A percentile compares a stretch with the other conserved stretches of the same genome.
Evolutionary conservation across 2,888 invertebrate species (phyloP).

Genomic region (Drosophila histrio): DNA sequence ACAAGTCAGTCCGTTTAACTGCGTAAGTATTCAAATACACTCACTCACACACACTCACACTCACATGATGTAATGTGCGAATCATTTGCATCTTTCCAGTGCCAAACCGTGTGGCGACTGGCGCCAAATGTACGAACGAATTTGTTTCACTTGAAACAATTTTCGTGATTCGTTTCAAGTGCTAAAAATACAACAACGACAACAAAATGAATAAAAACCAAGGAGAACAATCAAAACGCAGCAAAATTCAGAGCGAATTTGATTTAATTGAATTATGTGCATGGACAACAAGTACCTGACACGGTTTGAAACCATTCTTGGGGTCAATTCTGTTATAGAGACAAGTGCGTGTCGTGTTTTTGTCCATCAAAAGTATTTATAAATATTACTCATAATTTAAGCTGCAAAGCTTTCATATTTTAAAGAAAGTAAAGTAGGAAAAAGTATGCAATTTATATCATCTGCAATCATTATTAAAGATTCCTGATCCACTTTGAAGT

Average conservation of each 20-base stretch:
- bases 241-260: conserved; percentile 43
- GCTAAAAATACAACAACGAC: conserved; percentile 48
- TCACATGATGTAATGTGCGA: conserved; percentile 21
- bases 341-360: not conserved
- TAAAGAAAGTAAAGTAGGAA: no score
- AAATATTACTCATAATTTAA: no score
- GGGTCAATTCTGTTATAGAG: conserved; percentile 36
- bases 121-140: conserved; percentile 48
- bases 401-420: no score
- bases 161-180: conserved; percentile 46
- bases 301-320: conserved; percentile 30
- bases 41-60: conserved; percentile 7
- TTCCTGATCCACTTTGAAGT: no score
- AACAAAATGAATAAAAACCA: not conserved
- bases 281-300: conserved; percentile 43
- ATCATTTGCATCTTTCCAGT: conserved; percentile 60
- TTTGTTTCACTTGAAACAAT: conserved; percentile 44
- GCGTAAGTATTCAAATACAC: conserved; percentile 13
- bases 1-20: conserved; percentile 18
- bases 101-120: conserved; percentile 43
- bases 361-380: not conserved
- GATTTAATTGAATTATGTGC: conserved; percentile 64
- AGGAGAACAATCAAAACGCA: not conserved
- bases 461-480: no score
- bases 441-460: no score